Conservation (phyloP, 2,888 invertebrate genomes). For the Encarsia formosa region DNA sequence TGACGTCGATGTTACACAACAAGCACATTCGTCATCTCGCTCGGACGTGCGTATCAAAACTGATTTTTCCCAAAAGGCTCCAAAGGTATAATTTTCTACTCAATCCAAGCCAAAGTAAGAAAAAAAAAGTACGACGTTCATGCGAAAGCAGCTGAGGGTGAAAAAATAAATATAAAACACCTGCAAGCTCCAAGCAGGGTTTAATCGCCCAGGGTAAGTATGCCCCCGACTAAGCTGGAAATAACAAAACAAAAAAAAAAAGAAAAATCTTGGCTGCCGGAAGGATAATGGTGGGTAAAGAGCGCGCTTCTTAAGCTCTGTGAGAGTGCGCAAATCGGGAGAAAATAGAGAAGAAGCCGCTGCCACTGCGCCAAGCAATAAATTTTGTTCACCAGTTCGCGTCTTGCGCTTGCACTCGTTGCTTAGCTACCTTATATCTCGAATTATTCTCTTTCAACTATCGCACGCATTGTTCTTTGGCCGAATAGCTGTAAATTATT, state of each 20-base stretch:
- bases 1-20: constrained; percentile 1
- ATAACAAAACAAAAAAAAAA: background rate
- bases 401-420: constrained; percentile 28
- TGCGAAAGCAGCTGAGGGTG: constrained; percentile 23
- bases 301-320: constrained; percentile 32
- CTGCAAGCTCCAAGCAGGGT: background rate
- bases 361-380: constrained; percentile 28
- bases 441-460: no score
- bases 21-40: background rate
- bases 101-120: no score
- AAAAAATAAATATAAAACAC: constrained; percentile 17
- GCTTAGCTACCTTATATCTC: no score
- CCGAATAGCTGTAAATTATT: no score
- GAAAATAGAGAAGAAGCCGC: constrained; percentile 27
- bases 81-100: no score
- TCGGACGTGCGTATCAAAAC: no score
- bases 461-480: no score
- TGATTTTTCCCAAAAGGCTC: no score
- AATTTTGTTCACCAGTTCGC: constrained; percentile 34
- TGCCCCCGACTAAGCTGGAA: no score
- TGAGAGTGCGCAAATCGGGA: constrained; percentile 28
- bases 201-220: no score
- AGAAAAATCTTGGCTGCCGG: background rate
- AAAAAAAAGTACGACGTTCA: background rate
- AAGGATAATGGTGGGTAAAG: constrained; percentile 27